Evolutionary conservation across 2,888 invertebrate species (phyloP).

Genomic region (Nudaria mundana): DNA sequence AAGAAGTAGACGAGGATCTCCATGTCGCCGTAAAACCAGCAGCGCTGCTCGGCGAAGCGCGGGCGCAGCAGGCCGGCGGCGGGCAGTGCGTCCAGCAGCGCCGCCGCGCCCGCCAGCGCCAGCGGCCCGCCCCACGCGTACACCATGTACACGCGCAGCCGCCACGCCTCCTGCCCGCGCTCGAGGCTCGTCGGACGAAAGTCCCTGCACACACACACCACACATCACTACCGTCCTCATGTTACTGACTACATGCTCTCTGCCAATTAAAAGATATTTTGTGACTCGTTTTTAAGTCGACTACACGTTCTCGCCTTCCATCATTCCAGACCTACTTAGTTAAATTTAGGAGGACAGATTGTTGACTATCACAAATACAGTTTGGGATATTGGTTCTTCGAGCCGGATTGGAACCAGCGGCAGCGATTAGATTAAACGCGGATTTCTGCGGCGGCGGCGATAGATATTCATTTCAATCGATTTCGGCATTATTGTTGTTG

Average conservation of each 20-base stretch:
- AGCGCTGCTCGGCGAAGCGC: constrained; percentile 88
- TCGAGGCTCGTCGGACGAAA: constrained; percentile 91
- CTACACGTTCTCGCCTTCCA: too few relatives aligned
- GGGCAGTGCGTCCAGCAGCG: constrained; percentile 85
- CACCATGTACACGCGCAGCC: constrained; percentile 88
- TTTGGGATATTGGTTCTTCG: too few relatives aligned
- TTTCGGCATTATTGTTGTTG: too few relatives aligned
- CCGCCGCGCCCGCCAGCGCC: constrained; percentile 87
- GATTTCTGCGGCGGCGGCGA: too few relatives aligned
- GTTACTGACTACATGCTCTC: background rate
- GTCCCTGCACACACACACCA: constrained; percentile 80
- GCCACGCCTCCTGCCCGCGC: constrained; percentile 90
- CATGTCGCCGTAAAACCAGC: constrained; percentile 92
- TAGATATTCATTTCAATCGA: too few relatives aligned
- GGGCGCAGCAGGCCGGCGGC: constrained; percentile 85
- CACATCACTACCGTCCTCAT: background rate
- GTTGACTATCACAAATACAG: too few relatives aligned
- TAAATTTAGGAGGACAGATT: too few relatives aligned
- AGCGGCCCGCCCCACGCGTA: constrained; percentile 94
- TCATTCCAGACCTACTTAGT: too few relatives aligned
- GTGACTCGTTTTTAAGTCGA: too few relatives aligned
- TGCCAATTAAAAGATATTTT: too few relatives aligned
- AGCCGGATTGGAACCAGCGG: too few relatives aligned
- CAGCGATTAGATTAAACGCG: too few relatives aligned
- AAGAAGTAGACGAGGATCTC: constrained; percentile 93